A percentile compares a stretch with the other conserved stretches of the same genome.
Evolutionary conservation across 2,888 invertebrate species (phyloP).

Genomic region (Dicyrtomina minuta): DNA sequence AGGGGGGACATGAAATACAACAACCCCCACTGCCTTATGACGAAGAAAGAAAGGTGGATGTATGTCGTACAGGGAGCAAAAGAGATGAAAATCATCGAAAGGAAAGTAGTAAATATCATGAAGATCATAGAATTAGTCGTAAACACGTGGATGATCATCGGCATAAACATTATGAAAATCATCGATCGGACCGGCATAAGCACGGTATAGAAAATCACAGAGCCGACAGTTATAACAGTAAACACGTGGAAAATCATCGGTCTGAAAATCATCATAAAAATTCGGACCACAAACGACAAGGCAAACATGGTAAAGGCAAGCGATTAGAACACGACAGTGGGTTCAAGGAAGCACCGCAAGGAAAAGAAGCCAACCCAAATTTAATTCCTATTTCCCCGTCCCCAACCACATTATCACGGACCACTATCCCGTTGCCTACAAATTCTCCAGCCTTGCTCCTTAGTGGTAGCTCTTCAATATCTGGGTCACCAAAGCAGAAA

Average conservation of each 20-base stretch:
- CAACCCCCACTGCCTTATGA: not conserved
- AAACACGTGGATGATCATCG: constrained; percentile 5
- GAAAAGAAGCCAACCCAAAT: not conserved
- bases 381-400: constrained; percentile 4
- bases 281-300: not conserved
- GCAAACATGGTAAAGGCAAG: not conserved
- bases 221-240: not conserved
- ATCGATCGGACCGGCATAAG: not conserved
- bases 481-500: not conserved
- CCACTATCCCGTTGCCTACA: not conserved
- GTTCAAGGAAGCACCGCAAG: no score
- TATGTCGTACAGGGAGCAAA: no score
- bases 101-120: no score
- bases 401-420: not conserved
- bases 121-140: no score
- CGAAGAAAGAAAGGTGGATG: not conserved
- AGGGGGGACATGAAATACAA: no score
- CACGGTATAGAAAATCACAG: not conserved
- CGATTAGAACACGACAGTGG: no score
- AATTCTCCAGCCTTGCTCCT: no score
- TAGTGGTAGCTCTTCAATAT: no score
- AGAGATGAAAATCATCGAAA: no score
- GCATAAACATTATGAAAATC: constrained; percentile 8
- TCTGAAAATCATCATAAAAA: not conserved
- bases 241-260: constrained; percentile 7